Conservation (phyloP, 2,888 invertebrate genomes). For the Lymantria dispar region DNA sequence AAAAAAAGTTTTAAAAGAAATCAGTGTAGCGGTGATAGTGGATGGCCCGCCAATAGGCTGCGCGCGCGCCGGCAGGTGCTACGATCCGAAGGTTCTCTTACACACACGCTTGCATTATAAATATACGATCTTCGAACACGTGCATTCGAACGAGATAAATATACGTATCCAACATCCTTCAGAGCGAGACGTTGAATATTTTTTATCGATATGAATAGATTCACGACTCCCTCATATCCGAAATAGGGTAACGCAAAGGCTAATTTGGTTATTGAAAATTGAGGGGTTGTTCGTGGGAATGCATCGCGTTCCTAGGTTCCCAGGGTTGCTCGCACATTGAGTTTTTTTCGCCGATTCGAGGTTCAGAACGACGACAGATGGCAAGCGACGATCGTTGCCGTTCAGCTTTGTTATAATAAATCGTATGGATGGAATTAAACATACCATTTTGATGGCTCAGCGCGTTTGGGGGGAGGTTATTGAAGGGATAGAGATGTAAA, state of each 20-base stretch:
- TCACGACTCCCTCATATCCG: conserved; percentile 81
- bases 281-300: conserved; percentile 86
- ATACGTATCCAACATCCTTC: conserved; percentile 43
- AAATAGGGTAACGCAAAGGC: conserved; percentile 84
- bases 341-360: conserved; percentile 76
- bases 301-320: conserved; percentile 84
- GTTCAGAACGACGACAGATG: conserved; percentile 82
- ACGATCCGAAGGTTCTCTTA: conserved; percentile 61
- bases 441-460: conserved; percentile 80
- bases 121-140: conserved; percentile 80
- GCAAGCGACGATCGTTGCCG: conserved; percentile 77
- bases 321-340: conserved; percentile 83
- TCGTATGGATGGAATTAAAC: conserved; percentile 79
- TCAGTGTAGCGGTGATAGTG: conserved; percentile 81
- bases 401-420: conserved; percentile 78
- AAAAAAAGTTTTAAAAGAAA: conserved; percentile 80
- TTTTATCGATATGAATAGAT: conserved; percentile 80
- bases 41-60: conserved; percentile 70
- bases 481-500: conserved; percentile 79
- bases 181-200: conserved; percentile 64
- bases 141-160: conserved; percentile 79
- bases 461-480: conserved; percentile 53
- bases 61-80: conserved; percentile 77
- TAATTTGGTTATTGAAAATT: conserved; percentile 84
- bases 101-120: conserved; percentile 64